Base-by-base conservation (phyloP, 2,113 vertebrate genomes). In the Syngnathoides biaculeatus region DNA sequence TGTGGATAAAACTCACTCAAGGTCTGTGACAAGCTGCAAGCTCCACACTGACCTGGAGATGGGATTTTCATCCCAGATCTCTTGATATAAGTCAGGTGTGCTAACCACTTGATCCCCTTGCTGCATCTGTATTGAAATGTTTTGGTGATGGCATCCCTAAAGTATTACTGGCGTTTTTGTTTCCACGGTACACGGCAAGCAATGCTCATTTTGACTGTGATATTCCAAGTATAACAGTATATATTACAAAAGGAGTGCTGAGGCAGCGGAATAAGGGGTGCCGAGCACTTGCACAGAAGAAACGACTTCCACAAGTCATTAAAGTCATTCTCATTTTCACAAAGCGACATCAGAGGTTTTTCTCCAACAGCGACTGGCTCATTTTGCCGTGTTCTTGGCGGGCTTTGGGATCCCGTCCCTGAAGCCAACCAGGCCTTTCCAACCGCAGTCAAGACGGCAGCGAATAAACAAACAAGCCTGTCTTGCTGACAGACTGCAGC, bases 301-400 rank as follows among this genome's bases (percentile, higher is more conserved):
- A 35, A 35, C 15, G 13, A 17, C 55, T 57, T 26, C 26, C 55
- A 30, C 8, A 27, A 57, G 55, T 15, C 27, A 13, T 55, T 55
- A 58, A 48, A 60, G 62, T 68, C 55, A 77, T 73, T 81, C 75
- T 69, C 71, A 73, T 83, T 88, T 84, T 81, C 73, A 71, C 17
- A 67, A 73, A 83, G 74, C 59, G 71, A 79, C 77, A 77, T 77
- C 64, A 26, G 68, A 84, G 76, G 72, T 55, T 68, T 64, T 80
- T 67, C 65, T 80, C 64, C 74, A 74, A 66, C 62, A 26, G 39
- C 52, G 69, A 40, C 55, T 69, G 72, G 70, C 68, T 75, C 74
- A 85, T 87, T 86, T 84, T 50, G 53, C 72, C 76, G 77, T 26
- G 11, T 14, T 35, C 76, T 73, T 64, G 45, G 6, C 45, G 45